A percentile compares a stretch with the other conserved stretches of the same genome.
Evolutionary conservation across 2,113 vertebrate genomes (phyloP).

Genomic region (Tetraodon nigroviridis): DNA sequence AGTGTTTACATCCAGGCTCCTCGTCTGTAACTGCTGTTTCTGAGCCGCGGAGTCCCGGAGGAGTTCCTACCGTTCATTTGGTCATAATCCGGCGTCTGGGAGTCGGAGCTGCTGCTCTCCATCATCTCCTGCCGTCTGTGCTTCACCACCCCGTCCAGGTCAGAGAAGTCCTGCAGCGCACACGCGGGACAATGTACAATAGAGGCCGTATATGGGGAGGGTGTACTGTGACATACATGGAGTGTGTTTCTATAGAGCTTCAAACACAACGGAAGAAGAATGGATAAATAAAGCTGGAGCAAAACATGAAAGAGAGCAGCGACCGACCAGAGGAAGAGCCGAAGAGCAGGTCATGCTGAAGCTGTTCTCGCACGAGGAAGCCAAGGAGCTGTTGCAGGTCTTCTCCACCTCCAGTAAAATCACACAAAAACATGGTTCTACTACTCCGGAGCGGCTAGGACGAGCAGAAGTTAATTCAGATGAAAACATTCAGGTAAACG

Average conservation of each 20-base stretch:
- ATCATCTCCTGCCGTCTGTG: conserved; percentile 80
- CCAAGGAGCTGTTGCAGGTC: conserved; percentile 74
- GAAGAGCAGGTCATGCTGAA: conserved; percentile 76
- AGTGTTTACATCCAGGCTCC: neutral
- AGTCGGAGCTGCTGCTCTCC: conserved; percentile 89
- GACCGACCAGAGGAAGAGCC: conserved; percentile 78
- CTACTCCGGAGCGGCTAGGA: no score
- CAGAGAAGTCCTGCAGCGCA: conserved; percentile 79
- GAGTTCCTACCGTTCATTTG: conserved; percentile 78
- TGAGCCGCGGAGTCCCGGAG: neutral
- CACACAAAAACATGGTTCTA: neutral
- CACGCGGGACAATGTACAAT: conserved; percentile 15
- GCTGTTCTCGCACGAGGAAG: conserved; percentile 80
- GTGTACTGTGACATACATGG: conserved; percentile 21
- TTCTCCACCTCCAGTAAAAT: conserved; percentile 73
- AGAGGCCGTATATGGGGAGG: conserved; percentile 9
- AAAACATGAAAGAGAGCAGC: neutral
- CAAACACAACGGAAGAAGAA: conserved; percentile 8
- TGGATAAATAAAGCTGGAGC: neutral
- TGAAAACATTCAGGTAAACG: neutral
- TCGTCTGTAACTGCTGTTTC: neutral
- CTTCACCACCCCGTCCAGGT: conserved; percentile 81
- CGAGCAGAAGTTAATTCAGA: neutral
- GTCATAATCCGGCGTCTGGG: conserved; percentile 88
- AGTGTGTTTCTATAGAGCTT: conserved; percentile 4